Evolutionary conservation across 23 tunicate species (phyloP).

Genomic region (Ascidia mentula): DNA sequence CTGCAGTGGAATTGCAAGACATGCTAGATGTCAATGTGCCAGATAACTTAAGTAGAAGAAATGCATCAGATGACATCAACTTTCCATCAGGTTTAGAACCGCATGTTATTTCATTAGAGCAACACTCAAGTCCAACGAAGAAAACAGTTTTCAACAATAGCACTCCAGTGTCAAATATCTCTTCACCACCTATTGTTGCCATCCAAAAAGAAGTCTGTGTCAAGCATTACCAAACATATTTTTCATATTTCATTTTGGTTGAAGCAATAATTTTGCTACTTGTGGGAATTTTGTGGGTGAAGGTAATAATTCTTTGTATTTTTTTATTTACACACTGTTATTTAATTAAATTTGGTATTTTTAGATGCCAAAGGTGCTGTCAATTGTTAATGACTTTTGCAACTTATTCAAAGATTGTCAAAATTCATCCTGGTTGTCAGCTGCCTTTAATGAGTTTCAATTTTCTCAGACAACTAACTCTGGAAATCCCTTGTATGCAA

Average conservation of each 20-base stretch:
- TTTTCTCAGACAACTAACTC: neutral
- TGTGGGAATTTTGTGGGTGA: constrained; percentile 62
- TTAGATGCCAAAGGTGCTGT: neutral
- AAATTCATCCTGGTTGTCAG: constrained; percentile 1
- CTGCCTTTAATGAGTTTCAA: neutral
- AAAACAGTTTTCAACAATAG: neutral
- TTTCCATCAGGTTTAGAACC: neutral
- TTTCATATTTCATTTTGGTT: constrained; percentile 47
- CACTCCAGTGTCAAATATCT: neutral
- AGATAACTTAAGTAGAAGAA: too few species aligned
- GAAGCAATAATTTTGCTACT: constrained; percentile 50
- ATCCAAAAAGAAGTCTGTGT: constrained; percentile 3
- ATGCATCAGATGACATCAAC: neutral
- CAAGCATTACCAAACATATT: constrained; percentile 52
- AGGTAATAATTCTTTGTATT: constrained; percentile 17
- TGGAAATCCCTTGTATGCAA: neutral
- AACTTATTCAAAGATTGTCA: neutral
- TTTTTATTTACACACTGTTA: neutral
- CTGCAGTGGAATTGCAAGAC: neutral
- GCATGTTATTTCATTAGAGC: neutral
- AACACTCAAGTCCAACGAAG: neutral
- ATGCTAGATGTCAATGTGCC: neutral
- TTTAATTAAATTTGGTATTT: neutral
- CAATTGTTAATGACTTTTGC: neutral
- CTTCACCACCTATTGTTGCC: neutral